Conservation (phyloP, 2,888 invertebrate species). For the Drosophila hamatofila region DNA sequence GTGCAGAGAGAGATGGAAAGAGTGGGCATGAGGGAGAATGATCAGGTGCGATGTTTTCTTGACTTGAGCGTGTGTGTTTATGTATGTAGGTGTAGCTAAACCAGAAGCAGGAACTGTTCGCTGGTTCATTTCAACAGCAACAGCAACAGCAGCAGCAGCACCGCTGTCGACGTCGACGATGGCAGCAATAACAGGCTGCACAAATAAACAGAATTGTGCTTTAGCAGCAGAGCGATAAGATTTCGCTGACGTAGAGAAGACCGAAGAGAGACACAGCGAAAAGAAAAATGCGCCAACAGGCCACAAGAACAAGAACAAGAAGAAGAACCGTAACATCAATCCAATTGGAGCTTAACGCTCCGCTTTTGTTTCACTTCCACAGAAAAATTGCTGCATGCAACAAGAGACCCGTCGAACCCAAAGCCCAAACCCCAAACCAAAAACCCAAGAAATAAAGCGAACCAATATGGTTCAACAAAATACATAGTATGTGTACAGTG, state of each 20-base stretch:
- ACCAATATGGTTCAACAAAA: slow-evolving; percentile 51
- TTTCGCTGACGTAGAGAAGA: slow-evolving; percentile 75
- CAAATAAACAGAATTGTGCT: slow-evolving; percentile 76
- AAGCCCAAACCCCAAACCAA: slow-evolving; percentile 41
- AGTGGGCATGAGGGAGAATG: slow-evolving; percentile 2
- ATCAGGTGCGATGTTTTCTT: slow-evolving; percentile 23
- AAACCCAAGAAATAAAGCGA: slow-evolving; percentile 28
- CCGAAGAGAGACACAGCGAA: slow-evolving; percentile 1
- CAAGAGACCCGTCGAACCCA: slow-evolving; percentile 76
- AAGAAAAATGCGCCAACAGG: slow-evolving; percentile 30
- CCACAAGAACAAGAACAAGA: slow-evolving; percentile 4
- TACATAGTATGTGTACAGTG: slow-evolving; percentile 38
- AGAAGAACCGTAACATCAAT: slow-evolving; percentile 43
- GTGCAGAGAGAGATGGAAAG: slow-evolving; percentile 38
- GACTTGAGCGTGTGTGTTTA: slow-evolving; percentile 20
- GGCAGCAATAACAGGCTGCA: slow-evolving; percentile 37
- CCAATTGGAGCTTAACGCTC: slow-evolving; percentile 80
- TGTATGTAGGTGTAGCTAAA: slow-evolving; percentile 49
- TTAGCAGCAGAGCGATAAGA: slow-evolving; percentile 67
- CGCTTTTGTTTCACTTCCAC: slow-evolving; percentile 78
- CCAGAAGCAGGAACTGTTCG: slow-evolving; percentile 82
- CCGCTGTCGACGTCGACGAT: slow-evolving; percentile 21
- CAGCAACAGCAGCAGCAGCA: slow-evolving; percentile 25
- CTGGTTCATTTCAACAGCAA: slow-evolving; percentile 51
- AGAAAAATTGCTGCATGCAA: slow-evolving; percentile 78